These are phyloP conservation scores for Danio kyathit DNA, from an alignment of 2,797 vertebrate species.

Conservation along the genomic window DNA sequence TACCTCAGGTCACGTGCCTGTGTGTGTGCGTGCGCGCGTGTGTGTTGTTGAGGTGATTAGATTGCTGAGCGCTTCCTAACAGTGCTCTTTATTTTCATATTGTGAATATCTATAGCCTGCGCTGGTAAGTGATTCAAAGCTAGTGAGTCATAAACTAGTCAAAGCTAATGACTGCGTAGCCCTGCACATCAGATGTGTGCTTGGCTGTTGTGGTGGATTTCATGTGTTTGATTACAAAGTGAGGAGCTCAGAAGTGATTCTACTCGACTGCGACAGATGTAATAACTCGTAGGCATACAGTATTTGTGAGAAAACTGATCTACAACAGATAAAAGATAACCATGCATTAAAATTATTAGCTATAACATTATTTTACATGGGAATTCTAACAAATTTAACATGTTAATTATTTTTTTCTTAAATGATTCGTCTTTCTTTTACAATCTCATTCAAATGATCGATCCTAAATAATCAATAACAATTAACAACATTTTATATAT, in stretches of 20 bases:
- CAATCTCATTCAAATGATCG: not conserved
- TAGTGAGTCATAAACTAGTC: conserved; percentile 34
- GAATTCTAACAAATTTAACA: not conserved
- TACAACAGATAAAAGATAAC: not conserved
- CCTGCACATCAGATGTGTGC: conserved; percentile 10
- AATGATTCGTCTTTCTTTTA: not conserved
- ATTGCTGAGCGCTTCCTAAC: conserved; percentile 27
- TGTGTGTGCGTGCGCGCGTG: conserved; percentile 16
- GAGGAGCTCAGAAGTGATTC: conserved; percentile 8
- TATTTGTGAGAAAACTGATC: not conserved
- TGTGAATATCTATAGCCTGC: conserved; percentile 35
- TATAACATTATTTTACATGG: no score
- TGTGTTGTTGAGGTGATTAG: conserved; percentile 32
- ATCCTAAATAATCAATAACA: not conserved
- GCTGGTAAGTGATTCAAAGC: conserved; percentile 44
- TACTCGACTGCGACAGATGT: not conserved
- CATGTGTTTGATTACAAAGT: not conserved
- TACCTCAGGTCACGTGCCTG: conserved; percentile 48
- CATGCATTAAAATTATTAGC: not conserved
- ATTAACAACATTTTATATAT: not conserved
- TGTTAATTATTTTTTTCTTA: not conserved
- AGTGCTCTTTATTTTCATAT: conserved; percentile 41
- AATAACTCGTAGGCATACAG: not conserved
- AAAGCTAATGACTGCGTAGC: conserved; percentile 16
- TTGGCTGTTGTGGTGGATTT: not conserved